These are phyloP conservation scores for Oreohelix idahoensis DNA, from an alignment of 1,140 invertebrate genomes.

Conservation along the genomic window DNA sequence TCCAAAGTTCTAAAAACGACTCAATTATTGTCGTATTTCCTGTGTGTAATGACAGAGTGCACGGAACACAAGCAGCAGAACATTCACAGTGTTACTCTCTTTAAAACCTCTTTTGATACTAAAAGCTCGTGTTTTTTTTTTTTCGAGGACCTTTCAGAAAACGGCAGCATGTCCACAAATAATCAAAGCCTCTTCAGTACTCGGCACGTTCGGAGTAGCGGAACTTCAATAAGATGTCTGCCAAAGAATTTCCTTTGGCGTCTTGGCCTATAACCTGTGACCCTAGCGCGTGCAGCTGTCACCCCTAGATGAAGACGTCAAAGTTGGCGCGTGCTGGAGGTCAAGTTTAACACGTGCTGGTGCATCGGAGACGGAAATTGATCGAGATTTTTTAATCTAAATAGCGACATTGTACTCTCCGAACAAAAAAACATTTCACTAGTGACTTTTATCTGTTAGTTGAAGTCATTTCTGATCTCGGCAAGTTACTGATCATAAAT, in stretches of 20 bases:
- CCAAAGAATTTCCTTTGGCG: not conserved
- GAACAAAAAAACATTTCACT: too few relatives aligned
- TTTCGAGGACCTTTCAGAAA: constrained; percentile 2
- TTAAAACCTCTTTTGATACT: not conserved
- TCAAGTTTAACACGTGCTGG: constrained; percentile 23
- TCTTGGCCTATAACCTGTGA: not conserved
- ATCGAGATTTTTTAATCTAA: constrained; percentile 8
- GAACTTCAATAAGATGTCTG: constrained; percentile 16
- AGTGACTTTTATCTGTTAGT: too few relatives aligned
- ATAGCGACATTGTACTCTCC: not conserved
- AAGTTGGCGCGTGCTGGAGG: constrained; percentile 4
- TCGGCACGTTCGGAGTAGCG: constrained; percentile 1
- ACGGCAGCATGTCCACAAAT: constrained; percentile 5
- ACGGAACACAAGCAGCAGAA: not conserved
- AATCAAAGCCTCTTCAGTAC: constrained; percentile 17
- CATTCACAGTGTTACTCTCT: not conserved
- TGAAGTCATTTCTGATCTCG: too few relatives aligned
- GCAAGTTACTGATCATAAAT: too few relatives aligned
- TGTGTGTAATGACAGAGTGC: too few relatives aligned
- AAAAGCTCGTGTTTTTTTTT: not conserved
- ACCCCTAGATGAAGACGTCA: constrained; percentile 10
- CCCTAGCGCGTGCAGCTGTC: constrained; percentile 18
- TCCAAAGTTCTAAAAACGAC: too few relatives aligned
- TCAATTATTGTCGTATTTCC: too few relatives aligned
- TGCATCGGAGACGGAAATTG: not conserved